Conservation (phyloP, 2,888 invertebrate species). For the Amphipoea oculea region DNA sequence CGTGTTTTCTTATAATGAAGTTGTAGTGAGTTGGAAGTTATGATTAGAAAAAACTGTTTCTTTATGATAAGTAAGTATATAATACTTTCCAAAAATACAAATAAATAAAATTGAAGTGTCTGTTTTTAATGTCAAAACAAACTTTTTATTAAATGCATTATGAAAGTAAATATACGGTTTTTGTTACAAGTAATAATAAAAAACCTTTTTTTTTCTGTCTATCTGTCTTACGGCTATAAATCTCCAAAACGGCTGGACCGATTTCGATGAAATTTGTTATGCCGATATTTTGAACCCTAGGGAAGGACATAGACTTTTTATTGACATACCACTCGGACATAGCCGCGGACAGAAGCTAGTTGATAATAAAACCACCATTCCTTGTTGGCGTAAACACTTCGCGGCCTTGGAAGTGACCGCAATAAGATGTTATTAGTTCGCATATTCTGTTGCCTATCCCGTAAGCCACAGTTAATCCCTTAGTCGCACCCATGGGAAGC, state of each 20-base stretch:
- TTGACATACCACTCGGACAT: background rate
- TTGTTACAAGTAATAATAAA: background rate
- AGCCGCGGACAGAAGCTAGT: background rate
- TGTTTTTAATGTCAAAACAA: no score
- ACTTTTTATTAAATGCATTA: background rate
- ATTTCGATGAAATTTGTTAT: background rate
- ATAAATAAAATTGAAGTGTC: no score
- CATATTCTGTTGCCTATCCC: slow-evolving; percentile 17
- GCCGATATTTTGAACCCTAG: background rate
- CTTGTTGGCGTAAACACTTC: slow-evolving; percentile 10
- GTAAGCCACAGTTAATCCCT: slow-evolving; percentile 38
- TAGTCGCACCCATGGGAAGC: slow-evolving; percentile 39
- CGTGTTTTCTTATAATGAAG: slow-evolving; percentile 38
- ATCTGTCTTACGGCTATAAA: background rate
- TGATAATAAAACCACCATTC: background rate
- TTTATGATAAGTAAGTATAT: background rate
- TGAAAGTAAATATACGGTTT: background rate
- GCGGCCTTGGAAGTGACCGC: slow-evolving; percentile 19
- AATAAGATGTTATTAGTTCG: slow-evolving; percentile 45
- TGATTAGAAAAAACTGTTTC: background rate
- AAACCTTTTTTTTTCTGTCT: background rate
- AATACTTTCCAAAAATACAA: background rate
- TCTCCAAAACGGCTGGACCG: background rate
- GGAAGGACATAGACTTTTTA: background rate
- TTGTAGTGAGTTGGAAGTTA: slow-evolving; percentile 16